These are phyloP conservation scores for Leptinotarsa haldemani DNA, from an alignment of 2,888 invertebrate genomes.

Conservation along the genomic window DNA sequence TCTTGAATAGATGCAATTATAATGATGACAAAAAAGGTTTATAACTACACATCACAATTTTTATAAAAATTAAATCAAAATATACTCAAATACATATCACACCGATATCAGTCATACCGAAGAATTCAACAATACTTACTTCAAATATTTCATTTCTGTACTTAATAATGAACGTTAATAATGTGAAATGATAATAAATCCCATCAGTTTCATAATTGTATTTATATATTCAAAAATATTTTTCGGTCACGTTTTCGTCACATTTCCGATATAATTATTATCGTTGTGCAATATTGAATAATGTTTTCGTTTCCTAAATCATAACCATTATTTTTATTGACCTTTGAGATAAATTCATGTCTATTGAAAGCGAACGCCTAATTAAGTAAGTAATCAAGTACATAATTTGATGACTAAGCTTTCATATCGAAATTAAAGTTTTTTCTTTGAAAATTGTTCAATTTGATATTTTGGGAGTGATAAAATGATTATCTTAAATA, in stretches of 20 bases:
- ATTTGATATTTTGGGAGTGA: too few species aligned
- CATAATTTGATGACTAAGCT: not conserved
- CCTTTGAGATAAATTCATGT: conserved; percentile 1
- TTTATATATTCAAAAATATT: conserved; percentile 4
- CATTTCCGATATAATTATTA: conserved; percentile 9
- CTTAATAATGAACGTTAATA: not conserved
- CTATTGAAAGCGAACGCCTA: not conserved
- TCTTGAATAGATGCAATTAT: too few species aligned
- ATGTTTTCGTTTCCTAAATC: conserved; percentile 12
- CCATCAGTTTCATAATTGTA: not conserved
- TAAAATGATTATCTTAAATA: too few species aligned
- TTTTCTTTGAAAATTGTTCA: too few species aligned
- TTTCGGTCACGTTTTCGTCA: conserved; percentile 12
- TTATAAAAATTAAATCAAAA: not conserved
- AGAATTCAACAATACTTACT: conserved; percentile 10
- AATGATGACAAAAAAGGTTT: not conserved
- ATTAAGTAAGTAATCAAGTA: not conserved
- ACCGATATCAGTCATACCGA: not conserved
- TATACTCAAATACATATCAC: not conserved
- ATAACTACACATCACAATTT: not conserved
- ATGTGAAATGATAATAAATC: not conserved
- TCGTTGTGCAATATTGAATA: conserved; percentile 14
- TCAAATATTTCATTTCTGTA: conserved; percentile 13
- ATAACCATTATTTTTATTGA: conserved; percentile 4
- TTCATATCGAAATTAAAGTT: not conserved